Conservation (phyloP, 1,140 invertebrate species). For the Drosophila aff. region DNA sequence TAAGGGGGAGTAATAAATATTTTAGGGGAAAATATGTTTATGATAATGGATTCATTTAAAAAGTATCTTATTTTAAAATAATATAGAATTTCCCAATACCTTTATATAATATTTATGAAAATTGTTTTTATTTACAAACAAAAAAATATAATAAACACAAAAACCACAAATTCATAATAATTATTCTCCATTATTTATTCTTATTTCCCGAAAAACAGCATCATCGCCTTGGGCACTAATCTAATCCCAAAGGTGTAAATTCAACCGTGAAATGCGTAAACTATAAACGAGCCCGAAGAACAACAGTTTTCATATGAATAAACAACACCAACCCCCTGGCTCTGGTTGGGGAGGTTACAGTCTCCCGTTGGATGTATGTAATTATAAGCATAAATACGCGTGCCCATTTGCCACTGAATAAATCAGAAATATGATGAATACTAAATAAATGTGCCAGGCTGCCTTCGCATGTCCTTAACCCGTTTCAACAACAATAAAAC, state of each 20-base stretch:
- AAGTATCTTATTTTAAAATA: not conserved
- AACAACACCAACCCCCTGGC: conserved; percentile 41
- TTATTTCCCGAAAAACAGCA: conserved; percentile 3
- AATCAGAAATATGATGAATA: conserved; percentile 83
- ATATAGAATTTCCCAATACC: too few species aligned
- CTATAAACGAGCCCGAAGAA: conserved; percentile 57
- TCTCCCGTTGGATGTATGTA: conserved; percentile 37
- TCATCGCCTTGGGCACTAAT: conserved; percentile 20
- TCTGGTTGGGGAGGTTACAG: conserved; percentile 38
- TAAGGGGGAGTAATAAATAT: too few species aligned
- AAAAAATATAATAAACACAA: too few species aligned
- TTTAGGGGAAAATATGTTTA: too few species aligned
- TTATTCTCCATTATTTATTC: not conserved
- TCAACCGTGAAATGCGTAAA: conserved; percentile 57
- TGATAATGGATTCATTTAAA: too few species aligned
- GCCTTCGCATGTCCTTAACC: conserved; percentile 28
- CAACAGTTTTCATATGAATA: conserved; percentile 64
- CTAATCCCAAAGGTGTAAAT: conserved; percentile 62
- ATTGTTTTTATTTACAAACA: too few species aligned
- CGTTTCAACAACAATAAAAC: conserved; percentile 60
- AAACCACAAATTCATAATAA: not conserved
- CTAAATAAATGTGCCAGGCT: conserved; percentile 69
- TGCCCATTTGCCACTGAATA: conserved; percentile 80
- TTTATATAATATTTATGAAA: too few species aligned
- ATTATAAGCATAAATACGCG: conserved; percentile 79